Evolutionary conservation across 2,888 invertebrate genomes (phyloP), one percentile per base, ranked within the genome.

Genomic region (Lumbricus terrestris): DNA sequence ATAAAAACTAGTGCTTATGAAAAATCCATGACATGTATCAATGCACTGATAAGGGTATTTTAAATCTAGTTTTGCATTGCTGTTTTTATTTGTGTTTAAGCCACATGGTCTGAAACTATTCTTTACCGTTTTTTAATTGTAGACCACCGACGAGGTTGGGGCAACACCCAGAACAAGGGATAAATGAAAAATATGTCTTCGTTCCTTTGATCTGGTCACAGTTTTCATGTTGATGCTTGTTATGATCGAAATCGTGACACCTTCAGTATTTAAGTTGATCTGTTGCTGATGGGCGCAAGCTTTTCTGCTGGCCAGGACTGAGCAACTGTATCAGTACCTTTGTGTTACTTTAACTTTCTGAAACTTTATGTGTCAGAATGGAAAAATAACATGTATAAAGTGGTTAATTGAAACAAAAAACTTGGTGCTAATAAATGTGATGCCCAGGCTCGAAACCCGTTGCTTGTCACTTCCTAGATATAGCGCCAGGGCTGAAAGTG

Each of bases 131-230:
- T 82, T 89, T 1, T 34, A n/a, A 29, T 92, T 92, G 85, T 91
- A 93, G 93, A 93, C 90, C 93, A 93, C 89, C 88, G 93, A 88
- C 89, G 92, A 90, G 93, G 93, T 15, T 93, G 92, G 92, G 93
- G 93, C 85, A 93, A 93, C 88, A 91, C 91, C 54, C 90, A 92
- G 47, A 92, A 92, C 91, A 91, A 90, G 88, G 91, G 69, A n/a
- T 69, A 69, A 69, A 69, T n/a, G 69, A n/a, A 69, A 69, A 11
- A 69, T n/a, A 69, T 69, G 29, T 69, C n/a, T 0, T 29, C 29
- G 29, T n/a, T n/a, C 4, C 69, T 29, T 69, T 69, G 8, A 69
- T 69, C 69, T 29, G 29, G 29, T 69, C 69, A 69, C 69, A 69
- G n/a, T 69, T n/a, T 69, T 69, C 29, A 69, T 69, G 69, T 3